A percentile compares a stretch with the other conserved stretches of the same genome.
These are phyloP conservation scores for Trypoxylon attenuatum DNA, from an alignment of 2,888 invertebrate species.

Conservation along the genomic window DNA sequence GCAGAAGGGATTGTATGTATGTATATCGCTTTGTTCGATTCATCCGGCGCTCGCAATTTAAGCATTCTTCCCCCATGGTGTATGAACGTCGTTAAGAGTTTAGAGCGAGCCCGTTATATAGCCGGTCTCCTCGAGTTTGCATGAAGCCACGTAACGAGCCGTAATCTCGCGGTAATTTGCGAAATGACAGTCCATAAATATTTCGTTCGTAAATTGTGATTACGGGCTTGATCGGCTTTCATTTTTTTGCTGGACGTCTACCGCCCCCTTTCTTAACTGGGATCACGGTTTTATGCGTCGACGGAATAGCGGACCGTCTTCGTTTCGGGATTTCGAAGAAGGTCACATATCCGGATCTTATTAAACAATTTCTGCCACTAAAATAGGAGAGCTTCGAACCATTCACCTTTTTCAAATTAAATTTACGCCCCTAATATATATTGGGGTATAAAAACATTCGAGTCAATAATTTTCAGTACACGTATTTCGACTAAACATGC, in stretches of 20 bases:
- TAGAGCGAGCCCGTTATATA: conserved; percentile 38
- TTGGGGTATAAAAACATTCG: too few relatives aligned
- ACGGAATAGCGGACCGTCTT: too few relatives aligned
- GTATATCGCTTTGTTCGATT: too few relatives aligned
- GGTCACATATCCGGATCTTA: too few relatives aligned
- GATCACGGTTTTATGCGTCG: conserved; percentile 25
- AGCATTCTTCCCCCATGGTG: conserved; percentile 31
- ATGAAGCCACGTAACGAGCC: conserved; percentile 48
- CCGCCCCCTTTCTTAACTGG: conserved; percentile 23
- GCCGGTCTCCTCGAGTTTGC: conserved; percentile 30
- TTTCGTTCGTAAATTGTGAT: conserved; percentile 55
- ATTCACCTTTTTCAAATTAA: too few relatives aligned
- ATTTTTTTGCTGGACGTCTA: background rate
- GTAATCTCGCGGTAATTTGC: conserved; percentile 53
- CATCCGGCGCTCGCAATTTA: too few relatives aligned
- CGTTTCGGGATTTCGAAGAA: conserved; percentile 15
- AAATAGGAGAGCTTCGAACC: too few relatives aligned
- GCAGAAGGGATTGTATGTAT: too few relatives aligned
- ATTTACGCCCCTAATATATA: too few relatives aligned
- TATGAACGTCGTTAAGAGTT: conserved; percentile 39
- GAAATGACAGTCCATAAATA: conserved; percentile 57
- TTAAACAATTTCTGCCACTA: too few relatives aligned
- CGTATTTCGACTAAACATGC: too few relatives aligned
- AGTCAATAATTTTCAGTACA: too few relatives aligned
- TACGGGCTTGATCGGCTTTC: conserved; percentile 46